These are phyloP conservation scores for Eurosta solidaginis DNA, from an alignment of 1,140 invertebrate genomes.

Conservation along the genomic window DNA sequence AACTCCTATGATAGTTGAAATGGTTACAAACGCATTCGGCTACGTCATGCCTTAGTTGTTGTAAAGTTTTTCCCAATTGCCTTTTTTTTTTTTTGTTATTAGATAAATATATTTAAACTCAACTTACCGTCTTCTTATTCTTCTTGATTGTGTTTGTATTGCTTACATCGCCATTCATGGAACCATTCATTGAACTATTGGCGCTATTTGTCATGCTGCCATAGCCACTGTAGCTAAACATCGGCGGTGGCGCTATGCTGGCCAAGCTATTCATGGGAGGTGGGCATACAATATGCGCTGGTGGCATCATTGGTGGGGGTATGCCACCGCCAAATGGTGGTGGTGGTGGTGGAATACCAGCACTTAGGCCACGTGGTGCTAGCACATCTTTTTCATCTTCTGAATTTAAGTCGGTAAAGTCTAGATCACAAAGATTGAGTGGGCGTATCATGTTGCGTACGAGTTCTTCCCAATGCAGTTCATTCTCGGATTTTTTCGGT, in stretches of 20 bases:
- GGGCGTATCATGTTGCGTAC: constrained; percentile 80
- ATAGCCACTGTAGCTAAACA: constrained; percentile 54
- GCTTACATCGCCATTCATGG: constrained; percentile 55
- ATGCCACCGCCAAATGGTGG: constrained; percentile 59
- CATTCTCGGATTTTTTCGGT: constrained; percentile 87
- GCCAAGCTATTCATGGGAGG: constrained; percentile 59
- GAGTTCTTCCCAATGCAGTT: constrained; percentile 93
- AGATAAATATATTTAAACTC: not conserved
- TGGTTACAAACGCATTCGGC: too few species aligned
- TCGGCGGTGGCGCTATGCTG: constrained; percentile 57
- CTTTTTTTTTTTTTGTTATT: too few species aligned
- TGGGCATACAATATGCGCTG: constrained; percentile 56
- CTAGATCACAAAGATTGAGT: constrained; percentile 90
- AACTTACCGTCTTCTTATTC: constrained; percentile 86
- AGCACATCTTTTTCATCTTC: constrained; percentile 74
- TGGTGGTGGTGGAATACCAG: constrained; percentile 74
- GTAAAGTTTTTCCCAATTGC: too few species aligned
- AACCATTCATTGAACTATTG: constrained; percentile 57
- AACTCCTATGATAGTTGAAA: too few species aligned
- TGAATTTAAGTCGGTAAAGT: constrained; percentile 90
- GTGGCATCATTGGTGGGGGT: constrained; percentile 57
- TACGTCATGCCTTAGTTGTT: too few species aligned
- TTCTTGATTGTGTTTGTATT: constrained; percentile 70
- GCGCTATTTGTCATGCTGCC: constrained; percentile 52
- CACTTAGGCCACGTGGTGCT: constrained; percentile 65